Conservation (phyloP, 2,797 vertebrate species). For the Aselliscus stoliczkanus region DNA sequence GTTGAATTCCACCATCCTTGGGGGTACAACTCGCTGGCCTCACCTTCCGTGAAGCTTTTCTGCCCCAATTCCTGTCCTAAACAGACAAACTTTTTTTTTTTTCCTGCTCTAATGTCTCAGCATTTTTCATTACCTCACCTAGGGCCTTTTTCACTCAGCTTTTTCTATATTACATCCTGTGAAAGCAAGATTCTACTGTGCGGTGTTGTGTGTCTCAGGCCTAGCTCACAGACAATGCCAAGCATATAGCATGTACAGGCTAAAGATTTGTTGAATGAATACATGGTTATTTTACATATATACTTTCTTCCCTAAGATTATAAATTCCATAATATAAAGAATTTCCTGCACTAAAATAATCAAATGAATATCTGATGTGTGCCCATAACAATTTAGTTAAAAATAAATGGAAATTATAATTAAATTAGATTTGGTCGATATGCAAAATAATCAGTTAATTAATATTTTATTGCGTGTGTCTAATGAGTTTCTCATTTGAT, state of each 20-base stretch:
- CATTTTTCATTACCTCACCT: neutral
- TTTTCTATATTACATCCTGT: neutral
- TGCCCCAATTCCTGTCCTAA: neutral
- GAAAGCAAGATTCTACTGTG: neutral
- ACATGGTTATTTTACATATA: neutral
- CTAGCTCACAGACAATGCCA: neutral
- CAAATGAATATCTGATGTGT: neutral
- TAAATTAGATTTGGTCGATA: slow-evolving; percentile 56
- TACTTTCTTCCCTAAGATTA: neutral
- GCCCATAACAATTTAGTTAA: slow-evolving; percentile 36
- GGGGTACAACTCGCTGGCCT: neutral
- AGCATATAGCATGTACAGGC: neutral
- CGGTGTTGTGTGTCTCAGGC: neutral
- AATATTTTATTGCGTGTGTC: slow-evolving; percentile 48
- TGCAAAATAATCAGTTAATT: slow-evolving; percentile 48
- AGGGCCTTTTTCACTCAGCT: neutral
- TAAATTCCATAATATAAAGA: neutral
- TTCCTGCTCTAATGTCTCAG: neutral
- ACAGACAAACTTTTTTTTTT: neutral
- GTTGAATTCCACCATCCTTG: neutral
- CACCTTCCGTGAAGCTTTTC: neutral
- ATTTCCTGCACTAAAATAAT: neutral
- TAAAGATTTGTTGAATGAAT: neutral
- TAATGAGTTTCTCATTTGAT: slow-evolving; percentile 38
- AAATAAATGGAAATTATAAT: slow-evolving; percentile 54